These are phyloP conservation scores for Harmothoe impar DNA, from an alignment of 2,888 invertebrate species.

Conservation along the genomic window DNA sequence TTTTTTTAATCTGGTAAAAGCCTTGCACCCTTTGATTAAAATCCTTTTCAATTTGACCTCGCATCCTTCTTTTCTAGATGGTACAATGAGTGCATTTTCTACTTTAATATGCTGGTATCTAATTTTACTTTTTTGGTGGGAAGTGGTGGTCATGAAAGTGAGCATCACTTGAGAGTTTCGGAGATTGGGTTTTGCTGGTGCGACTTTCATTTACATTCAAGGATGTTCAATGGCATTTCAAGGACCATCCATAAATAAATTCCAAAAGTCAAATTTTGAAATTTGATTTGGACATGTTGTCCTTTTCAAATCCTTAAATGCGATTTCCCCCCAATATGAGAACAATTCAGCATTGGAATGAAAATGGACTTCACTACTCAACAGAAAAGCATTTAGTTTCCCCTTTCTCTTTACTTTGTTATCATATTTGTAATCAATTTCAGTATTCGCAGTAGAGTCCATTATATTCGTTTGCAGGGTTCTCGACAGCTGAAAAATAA, in stretches of 20 bases:
- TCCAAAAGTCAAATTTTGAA: background rate
- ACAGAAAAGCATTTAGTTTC: background rate
- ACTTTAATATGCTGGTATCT: too few relatives aligned
- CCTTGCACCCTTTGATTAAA: too few relatives aligned
- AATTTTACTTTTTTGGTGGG: too few relatives aligned
- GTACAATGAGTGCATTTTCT: too few relatives aligned
- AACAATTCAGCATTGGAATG: background rate
- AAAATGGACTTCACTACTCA: background rate
- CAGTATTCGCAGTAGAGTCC: background rate
- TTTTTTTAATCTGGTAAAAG: too few relatives aligned
- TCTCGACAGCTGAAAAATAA: constrained; percentile 37
- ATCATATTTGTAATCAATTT: background rate
- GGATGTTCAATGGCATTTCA: background rate
- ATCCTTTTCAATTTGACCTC: background rate
- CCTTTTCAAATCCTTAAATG: constrained; percentile 12
- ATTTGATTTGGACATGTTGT: background rate
- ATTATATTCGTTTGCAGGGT: background rate
- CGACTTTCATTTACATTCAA: background rate
- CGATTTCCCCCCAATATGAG: background rate
- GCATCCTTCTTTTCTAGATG: too few relatives aligned
- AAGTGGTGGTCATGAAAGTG: too few relatives aligned
- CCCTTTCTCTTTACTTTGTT: background rate
- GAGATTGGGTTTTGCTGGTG: too few relatives aligned
- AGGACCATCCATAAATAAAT: background rate
- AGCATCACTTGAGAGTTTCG: too few relatives aligned